phyloP scores from a whole-genome alignment of 2,888 invertebrate species.

The Aphidius colemani region DNA sequence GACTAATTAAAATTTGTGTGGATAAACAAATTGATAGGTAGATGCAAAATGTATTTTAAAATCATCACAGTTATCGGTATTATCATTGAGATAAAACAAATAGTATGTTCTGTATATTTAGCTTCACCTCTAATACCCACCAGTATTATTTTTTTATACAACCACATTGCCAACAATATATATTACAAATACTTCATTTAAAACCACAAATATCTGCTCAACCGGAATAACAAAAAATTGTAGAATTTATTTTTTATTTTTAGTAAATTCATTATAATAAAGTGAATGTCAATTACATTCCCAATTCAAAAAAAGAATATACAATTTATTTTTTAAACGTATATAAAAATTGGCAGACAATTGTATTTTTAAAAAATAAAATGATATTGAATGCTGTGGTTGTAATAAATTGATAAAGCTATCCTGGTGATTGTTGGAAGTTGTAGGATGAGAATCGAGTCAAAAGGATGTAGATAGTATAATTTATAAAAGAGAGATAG shows the following conservation, averaged over 20 bases:
- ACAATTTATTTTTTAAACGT: no score
- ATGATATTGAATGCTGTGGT: slow-evolving; percentile 33
- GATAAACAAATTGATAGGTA: slow-evolving; percentile 24
- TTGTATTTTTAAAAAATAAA: slow-evolving; percentile 24
- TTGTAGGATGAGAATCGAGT: slow-evolving; percentile 14
- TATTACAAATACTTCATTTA: no score
- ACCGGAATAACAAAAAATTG: no score
- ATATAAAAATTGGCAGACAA: background rate
- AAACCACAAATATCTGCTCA: no score
- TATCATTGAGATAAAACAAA: no score
- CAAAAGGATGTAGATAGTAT: slow-evolving; percentile 11
- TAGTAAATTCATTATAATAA: no score
- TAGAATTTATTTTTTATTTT: no score
- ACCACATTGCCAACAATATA: slow-evolving; percentile 2
- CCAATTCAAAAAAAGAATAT: no score
- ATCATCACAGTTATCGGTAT: no score
- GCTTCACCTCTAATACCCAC: background rate
- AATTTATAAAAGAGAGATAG: slow-evolving; percentile 24
- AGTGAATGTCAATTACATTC: no score
- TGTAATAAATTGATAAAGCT: slow-evolving; percentile 35
- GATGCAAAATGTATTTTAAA: background rate
- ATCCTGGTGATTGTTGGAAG: slow-evolving; percentile 16
- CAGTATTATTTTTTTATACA: background rate
- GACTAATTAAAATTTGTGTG: slow-evolving; percentile 34
- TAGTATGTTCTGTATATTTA: no score